phyloP scores from a whole-genome alignment of 1,140 invertebrate species.

The Planococcus citri region DNA sequence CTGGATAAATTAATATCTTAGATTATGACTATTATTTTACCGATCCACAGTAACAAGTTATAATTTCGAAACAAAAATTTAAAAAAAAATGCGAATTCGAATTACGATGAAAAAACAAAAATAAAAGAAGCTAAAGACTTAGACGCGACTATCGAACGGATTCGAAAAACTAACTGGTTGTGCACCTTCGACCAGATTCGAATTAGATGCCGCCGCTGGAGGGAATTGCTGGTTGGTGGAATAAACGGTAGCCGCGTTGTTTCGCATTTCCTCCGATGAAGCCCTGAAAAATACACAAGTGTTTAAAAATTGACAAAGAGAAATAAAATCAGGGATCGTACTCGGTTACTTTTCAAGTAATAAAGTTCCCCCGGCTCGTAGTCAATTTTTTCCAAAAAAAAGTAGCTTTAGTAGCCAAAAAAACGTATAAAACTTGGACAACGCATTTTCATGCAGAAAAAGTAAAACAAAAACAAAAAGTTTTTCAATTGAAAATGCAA shows the following conservation, averaged over 20 bases:
- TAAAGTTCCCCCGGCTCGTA: not conserved
- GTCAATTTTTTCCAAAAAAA: no score
- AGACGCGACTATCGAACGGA: slow-evolving; percentile 22
- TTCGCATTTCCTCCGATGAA: slow-evolving; percentile 58
- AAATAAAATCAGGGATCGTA: not conserved
- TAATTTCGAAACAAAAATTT: no score
- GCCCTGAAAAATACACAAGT: slow-evolving; percentile 42
- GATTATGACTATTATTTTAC: no score
- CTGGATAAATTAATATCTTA: no score
- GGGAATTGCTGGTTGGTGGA: slow-evolving; percentile 19
- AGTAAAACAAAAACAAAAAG: no score
- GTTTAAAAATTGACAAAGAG: not conserved
- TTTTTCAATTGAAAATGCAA: no score
- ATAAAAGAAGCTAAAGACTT: not conserved
- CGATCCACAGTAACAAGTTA: no score
- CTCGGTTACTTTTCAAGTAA: not conserved
- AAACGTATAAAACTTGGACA: no score
- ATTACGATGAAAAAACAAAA: no score
- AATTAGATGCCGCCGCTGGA: slow-evolving; percentile 8
- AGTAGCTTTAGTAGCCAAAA: no score
- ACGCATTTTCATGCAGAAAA: no score
- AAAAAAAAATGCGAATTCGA: no score
- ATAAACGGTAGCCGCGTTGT: slow-evolving; percentile 39
- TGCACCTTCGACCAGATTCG: slow-evolving; percentile 25
- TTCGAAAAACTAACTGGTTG: slow-evolving; percentile 22